phyloP scores from a whole-genome alignment of 2,797 vertebrate species.

The Channallabes apus region DNA sequence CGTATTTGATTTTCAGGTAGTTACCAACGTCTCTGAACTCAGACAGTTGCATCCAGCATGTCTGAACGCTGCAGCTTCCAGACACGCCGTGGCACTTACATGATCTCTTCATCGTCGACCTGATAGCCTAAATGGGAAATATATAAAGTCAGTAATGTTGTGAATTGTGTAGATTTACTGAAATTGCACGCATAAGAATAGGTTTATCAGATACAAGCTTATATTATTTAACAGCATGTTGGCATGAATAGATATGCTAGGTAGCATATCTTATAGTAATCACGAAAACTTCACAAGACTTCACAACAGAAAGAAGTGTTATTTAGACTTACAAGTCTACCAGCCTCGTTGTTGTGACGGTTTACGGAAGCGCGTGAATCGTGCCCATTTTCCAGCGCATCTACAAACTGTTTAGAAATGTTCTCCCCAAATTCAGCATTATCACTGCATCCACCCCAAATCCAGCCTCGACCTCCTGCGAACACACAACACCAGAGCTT shows the following conservation, averaged over 20 bases:
- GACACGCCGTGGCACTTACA: slow-evolving; percentile 98
- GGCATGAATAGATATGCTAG: neutral
- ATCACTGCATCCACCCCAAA: slow-evolving; percentile 98
- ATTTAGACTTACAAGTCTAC: slow-evolving; percentile 81
- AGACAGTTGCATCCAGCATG: slow-evolving; percentile 94
- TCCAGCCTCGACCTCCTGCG: slow-evolving; percentile 91
- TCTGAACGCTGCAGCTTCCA: slow-evolving; percentile 95
- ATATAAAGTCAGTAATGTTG: neutral
- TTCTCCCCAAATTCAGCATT: slow-evolving; percentile 93
- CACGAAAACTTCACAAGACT: neutral
- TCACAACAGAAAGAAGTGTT: neutral
- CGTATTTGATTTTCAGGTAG: slow-evolving; percentile 88
- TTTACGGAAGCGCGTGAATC: slow-evolving; percentile 93
- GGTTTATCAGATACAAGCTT: neutral
- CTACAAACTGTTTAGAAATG: slow-evolving; percentile 93
- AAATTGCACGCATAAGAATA: neutral
- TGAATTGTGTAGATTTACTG: neutral
- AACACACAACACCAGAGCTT: neutral
- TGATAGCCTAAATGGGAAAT: slow-evolving; percentile 79
- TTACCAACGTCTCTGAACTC: slow-evolving; percentile 90
- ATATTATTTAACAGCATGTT: neutral
- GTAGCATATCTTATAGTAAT: neutral
- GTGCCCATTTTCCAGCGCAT: slow-evolving; percentile 89
- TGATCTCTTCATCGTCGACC: slow-evolving; percentile 85
- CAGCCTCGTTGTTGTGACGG: slow-evolving; percentile 93